phyloP scores from a whole-genome alignment of 23 tunicate species.

The Ascidia mentula region DNA sequence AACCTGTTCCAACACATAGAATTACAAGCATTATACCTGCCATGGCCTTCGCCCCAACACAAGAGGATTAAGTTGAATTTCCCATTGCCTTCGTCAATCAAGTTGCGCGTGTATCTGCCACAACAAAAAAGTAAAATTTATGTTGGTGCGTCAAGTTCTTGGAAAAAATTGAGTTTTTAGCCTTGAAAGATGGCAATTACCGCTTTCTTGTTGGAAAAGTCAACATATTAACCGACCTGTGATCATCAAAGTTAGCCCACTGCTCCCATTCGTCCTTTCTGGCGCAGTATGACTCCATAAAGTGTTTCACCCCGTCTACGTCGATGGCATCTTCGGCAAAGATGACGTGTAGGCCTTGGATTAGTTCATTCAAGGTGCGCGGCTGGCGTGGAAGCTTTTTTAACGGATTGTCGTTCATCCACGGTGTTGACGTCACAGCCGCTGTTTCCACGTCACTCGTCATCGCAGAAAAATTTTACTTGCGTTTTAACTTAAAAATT shows the following conservation, averaged over 20 bases:
- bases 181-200: not conserved
- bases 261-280: constrained; percentile 61
- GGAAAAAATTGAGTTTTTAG: not conserved
- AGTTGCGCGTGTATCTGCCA: constrained; percentile 79
- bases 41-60: constrained; percentile 88
- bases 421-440: too few relatives aligned
- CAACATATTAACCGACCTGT: constrained; percentile 36
- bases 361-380: constrained; percentile 25
- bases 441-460: too few relatives aligned
- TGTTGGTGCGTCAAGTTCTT: not conserved
- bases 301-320: constrained; percentile 58
- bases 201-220: not conserved
- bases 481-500: too few relatives aligned
- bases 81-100: constrained; percentile 88
- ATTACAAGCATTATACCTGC: constrained; percentile 36
- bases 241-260: constrained; percentile 58
- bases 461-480: too few relatives aligned
- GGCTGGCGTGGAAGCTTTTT: too few relatives aligned
- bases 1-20: too few relatives aligned
- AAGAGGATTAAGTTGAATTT: constrained; percentile 81
- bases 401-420: too few relatives aligned
- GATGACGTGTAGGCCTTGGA: constrained; percentile 53
- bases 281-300: constrained; percentile 55
- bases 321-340: constrained; percentile 70
- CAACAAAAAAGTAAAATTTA: not conserved